These are phyloP conservation scores for Charaxes varanes DNA, from an alignment of 1,140 invertebrate species.

Conservation along the genomic window DNA sequence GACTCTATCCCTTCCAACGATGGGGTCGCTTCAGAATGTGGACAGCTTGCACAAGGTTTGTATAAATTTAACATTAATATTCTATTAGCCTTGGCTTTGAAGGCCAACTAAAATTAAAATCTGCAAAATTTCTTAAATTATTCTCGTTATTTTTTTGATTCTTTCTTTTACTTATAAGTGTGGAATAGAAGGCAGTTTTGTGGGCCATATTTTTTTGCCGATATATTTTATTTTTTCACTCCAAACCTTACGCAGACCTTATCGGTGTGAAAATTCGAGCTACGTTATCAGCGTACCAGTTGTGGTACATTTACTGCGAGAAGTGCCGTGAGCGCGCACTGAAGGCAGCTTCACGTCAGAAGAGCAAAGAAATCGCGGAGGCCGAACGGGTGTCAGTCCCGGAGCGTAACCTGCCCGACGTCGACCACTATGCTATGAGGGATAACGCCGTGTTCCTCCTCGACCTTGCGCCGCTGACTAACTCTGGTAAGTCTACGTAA, in stretches of 20 bases:
- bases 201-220: too few relatives aligned
- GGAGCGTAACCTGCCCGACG: conserved; percentile 38
- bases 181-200: conserved; percentile 1
- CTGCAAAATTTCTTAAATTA: too few relatives aligned
- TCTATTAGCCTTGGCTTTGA: too few relatives aligned
- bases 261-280: conserved; percentile 41
- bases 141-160: conserved; percentile 14
- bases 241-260: conserved; percentile 24
- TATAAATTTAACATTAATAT: conserved; percentile 2
- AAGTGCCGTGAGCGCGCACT: conserved; percentile 84
- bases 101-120: too few relatives aligned
- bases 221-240: conserved; percentile 14
- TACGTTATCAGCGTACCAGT: conserved; percentile 77
- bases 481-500: conserved; percentile 47
- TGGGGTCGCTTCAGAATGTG: conserved; percentile 30
- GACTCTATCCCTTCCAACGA: conserved; percentile 22
- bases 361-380: conserved; percentile 29
- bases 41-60: conserved; percentile 49
- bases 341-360: conserved; percentile 32
- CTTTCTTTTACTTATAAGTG: background rate
- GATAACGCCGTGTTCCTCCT: conserved; percentile 96
- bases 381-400: conserved; percentile 29
- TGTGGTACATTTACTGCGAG: conserved; percentile 95
- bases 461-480: conserved; percentile 86
- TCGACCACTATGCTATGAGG: conserved; percentile 88